A percentile compares a stretch with the other conserved stretches of the same genome.
Conservation (phyloP, 2,888 invertebrate species). For the Prostheceraeus crozeri region DNA sequence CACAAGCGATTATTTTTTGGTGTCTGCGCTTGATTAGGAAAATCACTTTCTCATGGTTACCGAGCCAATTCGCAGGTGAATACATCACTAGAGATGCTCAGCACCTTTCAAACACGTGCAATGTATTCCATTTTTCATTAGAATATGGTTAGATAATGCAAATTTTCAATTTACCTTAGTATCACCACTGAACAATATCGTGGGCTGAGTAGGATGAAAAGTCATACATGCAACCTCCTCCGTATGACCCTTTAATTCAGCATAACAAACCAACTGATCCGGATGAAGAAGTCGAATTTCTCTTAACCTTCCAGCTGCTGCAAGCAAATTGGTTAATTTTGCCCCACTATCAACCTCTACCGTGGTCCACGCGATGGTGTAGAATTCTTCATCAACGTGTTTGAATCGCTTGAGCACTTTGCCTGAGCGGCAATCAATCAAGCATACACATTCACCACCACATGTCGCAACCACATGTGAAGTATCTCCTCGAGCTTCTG, state of each 20-base stretch:
- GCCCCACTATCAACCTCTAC: conserved; percentile 44
- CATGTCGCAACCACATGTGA: conserved; percentile 59
- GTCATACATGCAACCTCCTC: conserved; percentile 40
- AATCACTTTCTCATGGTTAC: no score
- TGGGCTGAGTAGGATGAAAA: conserved; percentile 40
- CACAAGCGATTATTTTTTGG: no score
- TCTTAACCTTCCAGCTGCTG: conserved; percentile 48
- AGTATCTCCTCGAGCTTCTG: conserved; percentile 43
- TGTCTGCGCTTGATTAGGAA: no score
- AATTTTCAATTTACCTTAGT: conserved; percentile 38
- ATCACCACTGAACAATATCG: conserved; percentile 38
- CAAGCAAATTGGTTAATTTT: conserved; percentile 47
- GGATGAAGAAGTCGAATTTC: conserved; percentile 51
- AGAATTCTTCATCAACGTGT: conserved; percentile 50
- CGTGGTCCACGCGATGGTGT: conserved; percentile 58
- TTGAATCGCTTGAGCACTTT: conserved; percentile 56
- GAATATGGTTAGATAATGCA: no score
- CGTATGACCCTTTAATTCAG: conserved; percentile 46
- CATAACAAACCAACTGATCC: conserved; percentile 51
- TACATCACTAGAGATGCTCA: no score
- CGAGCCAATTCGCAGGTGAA: no score
- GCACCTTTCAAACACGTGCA: no score
- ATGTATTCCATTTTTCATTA: no score
- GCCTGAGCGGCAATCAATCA: conserved; percentile 58
- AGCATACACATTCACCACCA: conserved; percentile 59